Base-by-base conservation (phyloP, 2,113 vertebrate genomes). In the Leucoraja erinaceus region DNA sequence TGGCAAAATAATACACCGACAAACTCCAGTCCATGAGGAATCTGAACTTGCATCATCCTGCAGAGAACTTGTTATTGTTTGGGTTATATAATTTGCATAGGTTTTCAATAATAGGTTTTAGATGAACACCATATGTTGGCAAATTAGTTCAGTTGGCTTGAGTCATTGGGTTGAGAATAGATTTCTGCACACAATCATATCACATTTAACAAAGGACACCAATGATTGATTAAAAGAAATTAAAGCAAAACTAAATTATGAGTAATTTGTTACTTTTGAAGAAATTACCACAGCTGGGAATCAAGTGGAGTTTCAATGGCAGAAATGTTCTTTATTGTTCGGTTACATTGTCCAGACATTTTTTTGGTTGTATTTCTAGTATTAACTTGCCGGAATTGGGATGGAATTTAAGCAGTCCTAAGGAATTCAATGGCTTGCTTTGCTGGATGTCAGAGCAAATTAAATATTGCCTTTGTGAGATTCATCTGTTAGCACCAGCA, bases 61-160 rank as follows among this genome's bases (percentile, higher is more conserved):
- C 83, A 7, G 56, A 6, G 11, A 63, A 63, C 10, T 31, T 63
- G n/a, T n/a, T 77, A 18, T 63, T 63, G 38, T 56, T 81, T 54
- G 47, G 47, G 5, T 20, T 54, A 56, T 54, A 16, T 63, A 66
- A 63, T 88, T 59, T 88, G 83, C 59, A 88, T 31, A 33, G 83
- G 14, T 63, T 56, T 66, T 88, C 59, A 88, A 33, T 88, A 31
- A 66, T 88, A 66, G 5, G 61, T 88, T 88, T 88, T 88, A 88
- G 83, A 88, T 88, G 59, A 66, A 63, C 59, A 88, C n/a, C 12
- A 31, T 31, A 88, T 63, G 59, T 63, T 88, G n/a, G 61, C 59
- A 88, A 86, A 63, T 61, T 0, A 56, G n/a, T 61, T 61, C 2
- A 66, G 31, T 86, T 88, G 59, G 12, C 83, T 66, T 63, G 59